These are phyloP conservation scores for Mayetiola destructor DNA, from an alignment of 2,888 invertebrate genomes.

Conservation along the genomic window DNA sequence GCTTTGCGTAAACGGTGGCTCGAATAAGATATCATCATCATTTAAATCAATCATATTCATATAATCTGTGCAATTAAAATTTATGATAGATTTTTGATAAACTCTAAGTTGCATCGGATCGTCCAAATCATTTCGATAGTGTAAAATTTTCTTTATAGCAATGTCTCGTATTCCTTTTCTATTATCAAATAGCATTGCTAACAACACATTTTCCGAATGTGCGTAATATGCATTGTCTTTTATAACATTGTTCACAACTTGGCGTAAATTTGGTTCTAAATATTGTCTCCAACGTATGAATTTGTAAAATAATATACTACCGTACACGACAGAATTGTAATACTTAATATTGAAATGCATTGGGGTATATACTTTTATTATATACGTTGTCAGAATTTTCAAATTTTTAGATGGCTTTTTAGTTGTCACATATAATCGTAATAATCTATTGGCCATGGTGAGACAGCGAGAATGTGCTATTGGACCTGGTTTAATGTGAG, in stretches of 20 bases:
- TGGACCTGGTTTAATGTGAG: slow-evolving; percentile 16
- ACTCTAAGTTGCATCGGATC: not conserved
- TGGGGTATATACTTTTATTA: slow-evolving; percentile 13
- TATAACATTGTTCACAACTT: not conserved
- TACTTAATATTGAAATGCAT: not conserved
- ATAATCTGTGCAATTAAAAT: not conserved
- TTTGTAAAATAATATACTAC: not conserved
- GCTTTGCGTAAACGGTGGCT: not conserved
- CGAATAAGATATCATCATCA: not conserved
- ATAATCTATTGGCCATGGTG: slow-evolving; percentile 16
- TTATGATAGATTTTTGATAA: not conserved
- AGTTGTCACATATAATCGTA: slow-evolving; percentile 15
- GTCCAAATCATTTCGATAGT: not conserved
- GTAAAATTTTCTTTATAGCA: not conserved
- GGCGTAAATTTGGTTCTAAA: not conserved
- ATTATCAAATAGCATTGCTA: not conserved
- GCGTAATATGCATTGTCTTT: not conserved
- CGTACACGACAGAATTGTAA: not conserved
- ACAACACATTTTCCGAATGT: not conserved
- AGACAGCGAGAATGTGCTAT: slow-evolving; percentile 16
- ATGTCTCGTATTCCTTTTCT: not conserved
- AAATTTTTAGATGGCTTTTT: slow-evolving; percentile 14
- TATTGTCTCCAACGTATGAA: not conserved
- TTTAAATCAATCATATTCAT: not conserved
- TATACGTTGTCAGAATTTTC: slow-evolving; percentile 13